Evolutionary conservation across 53 echinoderm and acorn worm genomes (phyloP), one percentile per base, ranked within the genome.

Genomic region (Hippasteria phrygiana): DNA sequence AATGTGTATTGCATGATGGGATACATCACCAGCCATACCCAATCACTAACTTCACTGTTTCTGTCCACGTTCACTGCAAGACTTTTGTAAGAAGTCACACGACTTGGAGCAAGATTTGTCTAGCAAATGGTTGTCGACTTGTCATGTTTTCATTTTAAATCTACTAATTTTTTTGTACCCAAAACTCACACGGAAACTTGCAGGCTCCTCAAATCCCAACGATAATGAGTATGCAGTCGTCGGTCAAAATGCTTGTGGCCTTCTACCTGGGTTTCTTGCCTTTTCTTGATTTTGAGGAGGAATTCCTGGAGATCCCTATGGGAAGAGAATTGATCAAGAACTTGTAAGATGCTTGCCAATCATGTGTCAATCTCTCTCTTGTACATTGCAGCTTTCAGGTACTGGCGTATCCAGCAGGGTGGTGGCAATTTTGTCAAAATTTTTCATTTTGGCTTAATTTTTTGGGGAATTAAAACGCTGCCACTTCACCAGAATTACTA

Each of bases 191-290:
- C n/a, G n/a, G n/a, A n/a, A n/a, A n/a, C n/a, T n/a, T 59, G 48
- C 74, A 91, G 91, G 91, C 87, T 28, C 91, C 91, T 55, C 29
- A 73, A 13, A 37, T 91, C 1, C 35, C 88, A 45, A 62, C 53
- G 67, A 83, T 76, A 38, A 88, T 82, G 75, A 83, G 91, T 62
- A 75, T 64, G 56, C 40, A 8, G 51, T 71, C 85, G 13, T n/a
- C 43, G 0, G 35, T 85, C 47, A 69, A 51, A 71, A 50, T 71
- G 51, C 27, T 85, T 29, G 64, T 62, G 34, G 55, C 74, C 18
- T 93, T 93, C 84, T 93, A 88, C 70, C 24, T 82, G 20, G 93
- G 93, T 39, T 34, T 93, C 17, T 63, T 93, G 63, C 93, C 93
- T 8, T 93, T 93, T 50, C 42, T 88, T 39, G 62, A 26, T 62